Percentiles rank a stretch among this genome's conserved stretches.
Conservation (phyloP, 2,113 vertebrate genomes). For the Sander lucioperca region DNA sequence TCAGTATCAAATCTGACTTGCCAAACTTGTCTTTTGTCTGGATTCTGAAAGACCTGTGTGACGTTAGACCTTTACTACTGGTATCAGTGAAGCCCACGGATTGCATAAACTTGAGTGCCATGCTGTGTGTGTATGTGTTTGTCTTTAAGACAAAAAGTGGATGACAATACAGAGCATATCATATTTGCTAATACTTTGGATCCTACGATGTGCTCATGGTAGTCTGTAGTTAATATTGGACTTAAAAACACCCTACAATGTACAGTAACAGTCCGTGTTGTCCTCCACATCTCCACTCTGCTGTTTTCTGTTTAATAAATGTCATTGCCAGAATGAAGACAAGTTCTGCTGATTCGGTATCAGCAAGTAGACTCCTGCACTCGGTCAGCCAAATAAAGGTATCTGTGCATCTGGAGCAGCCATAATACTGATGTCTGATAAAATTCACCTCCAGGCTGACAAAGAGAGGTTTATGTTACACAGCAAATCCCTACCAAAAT, state of each 20-base stretch:
- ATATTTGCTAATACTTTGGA: conserved; percentile 19
- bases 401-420: conserved; percentile 37
- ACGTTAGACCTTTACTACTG: conserved; percentile 10
- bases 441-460: conserved; percentile 43
- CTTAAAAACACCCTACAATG: neutral
- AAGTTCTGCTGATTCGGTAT: conserved; percentile 37
- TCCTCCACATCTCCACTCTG: neutral
- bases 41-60: conserved; percentile 18
- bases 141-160: conserved; percentile 31
- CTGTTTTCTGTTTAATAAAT: conserved; percentile 22
- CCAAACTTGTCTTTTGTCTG: conserved; percentile 32
- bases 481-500: conserved; percentile 26
- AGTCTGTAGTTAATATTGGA: neutral
- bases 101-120: conserved; percentile 20
- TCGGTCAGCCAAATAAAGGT: conserved; percentile 41
- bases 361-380: conserved; percentile 33
- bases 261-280: neutral
- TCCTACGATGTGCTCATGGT: neutral
- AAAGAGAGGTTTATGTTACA: conserved; percentile 22
- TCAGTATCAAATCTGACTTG: conserved; percentile 40
- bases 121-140: conserved; percentile 31
- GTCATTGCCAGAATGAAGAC: conserved; percentile 5
- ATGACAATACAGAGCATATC: conserved; percentile 1
- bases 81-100: conserved; percentile 41
- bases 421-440: conserved; percentile 35